Percentiles rank a stretch among this genome's conserved stretches.
Evolutionary conservation across 2,797 vertebrate genomes (phyloP).

Genomic region (Lagocephalus sceleratus): DNA sequence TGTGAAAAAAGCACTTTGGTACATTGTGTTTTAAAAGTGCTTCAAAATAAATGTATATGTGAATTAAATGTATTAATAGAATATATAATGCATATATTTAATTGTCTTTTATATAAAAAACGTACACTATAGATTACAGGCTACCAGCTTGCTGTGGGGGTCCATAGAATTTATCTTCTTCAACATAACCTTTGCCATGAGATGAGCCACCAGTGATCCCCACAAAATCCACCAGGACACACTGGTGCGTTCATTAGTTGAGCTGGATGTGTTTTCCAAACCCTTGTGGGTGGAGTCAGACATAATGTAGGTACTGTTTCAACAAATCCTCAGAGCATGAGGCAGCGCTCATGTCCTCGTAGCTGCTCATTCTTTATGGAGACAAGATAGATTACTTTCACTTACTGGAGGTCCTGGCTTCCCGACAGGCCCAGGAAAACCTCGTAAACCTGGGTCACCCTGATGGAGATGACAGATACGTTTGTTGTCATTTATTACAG

Average conservation of each 20-base stretch:
- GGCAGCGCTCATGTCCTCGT: slow-evolving; percentile 1
- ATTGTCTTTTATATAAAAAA: no score
- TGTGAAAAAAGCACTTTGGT: no score
- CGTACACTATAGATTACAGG: no score
- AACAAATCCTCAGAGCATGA: slow-evolving; percentile 20
- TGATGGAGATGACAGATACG: slow-evolving; percentile 34
- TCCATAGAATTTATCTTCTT: neutral
- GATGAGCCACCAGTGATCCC: slow-evolving; percentile 20
- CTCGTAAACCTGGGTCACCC: slow-evolving; percentile 79
- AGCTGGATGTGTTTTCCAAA: slow-evolving; percentile 15
- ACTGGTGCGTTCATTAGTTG: slow-evolving; percentile 19
- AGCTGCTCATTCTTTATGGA: no score
- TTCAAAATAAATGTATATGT: no score
- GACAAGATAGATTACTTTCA: neutral
- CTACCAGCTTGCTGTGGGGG: no score
- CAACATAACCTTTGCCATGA: slow-evolving; percentile 17
- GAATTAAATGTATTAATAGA: no score
- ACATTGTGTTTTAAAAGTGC: no score
- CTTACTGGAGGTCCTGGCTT: slow-evolving; percentile 81
- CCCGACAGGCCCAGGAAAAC: slow-evolving; percentile 74
- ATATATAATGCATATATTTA: no score
- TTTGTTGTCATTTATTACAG: neutral
- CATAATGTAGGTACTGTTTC: no score
- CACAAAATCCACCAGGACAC: slow-evolving; percentile 33
- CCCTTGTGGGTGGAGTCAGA: no score